Conservation (phyloP, 2,797 vertebrate species). For the Acanthopagrus latus region DNA sequence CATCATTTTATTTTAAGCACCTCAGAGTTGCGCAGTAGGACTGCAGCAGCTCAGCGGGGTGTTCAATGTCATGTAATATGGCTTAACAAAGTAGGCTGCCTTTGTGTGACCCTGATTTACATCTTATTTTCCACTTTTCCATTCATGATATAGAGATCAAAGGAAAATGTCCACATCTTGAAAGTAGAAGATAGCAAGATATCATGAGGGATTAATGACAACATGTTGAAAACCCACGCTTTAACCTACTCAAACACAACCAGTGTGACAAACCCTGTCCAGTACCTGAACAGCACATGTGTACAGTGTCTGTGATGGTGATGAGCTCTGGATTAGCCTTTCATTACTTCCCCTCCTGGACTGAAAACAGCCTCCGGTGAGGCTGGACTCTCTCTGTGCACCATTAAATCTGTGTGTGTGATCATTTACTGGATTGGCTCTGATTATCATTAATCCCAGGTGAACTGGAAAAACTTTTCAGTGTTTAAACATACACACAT, state of each 20-base stretch:
- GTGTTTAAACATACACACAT: neutral
- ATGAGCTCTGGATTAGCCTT: neutral
- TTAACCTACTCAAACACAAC: neutral
- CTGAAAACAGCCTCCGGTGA: conserved; percentile 6
- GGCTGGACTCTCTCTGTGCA: neutral
- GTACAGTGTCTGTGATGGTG: neutral
- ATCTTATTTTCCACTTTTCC: neutral
- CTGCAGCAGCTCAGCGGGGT: neutral
- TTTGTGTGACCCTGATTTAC: neutral
- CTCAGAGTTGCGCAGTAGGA: neutral
- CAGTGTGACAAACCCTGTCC: neutral
- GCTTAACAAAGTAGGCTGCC: neutral
- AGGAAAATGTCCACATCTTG: neutral
- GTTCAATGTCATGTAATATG: neutral
- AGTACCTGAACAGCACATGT: neutral
- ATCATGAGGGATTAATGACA: neutral
- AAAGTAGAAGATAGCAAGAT: neutral
- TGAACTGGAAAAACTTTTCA: conserved; percentile 5
- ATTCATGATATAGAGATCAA: neutral
- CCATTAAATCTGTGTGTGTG: conserved; percentile 10
- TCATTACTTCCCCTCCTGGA: conserved; percentile 10
- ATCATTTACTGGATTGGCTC: conserved; percentile 16
- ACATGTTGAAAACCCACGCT: neutral
- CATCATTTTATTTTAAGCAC: neutral
- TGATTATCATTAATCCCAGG: conserved; percentile 7